Evolutionary conservation across 2,113 vertebrate species (phyloP).

Genomic region (Calyptommatus sinebrachiatus): DNA sequence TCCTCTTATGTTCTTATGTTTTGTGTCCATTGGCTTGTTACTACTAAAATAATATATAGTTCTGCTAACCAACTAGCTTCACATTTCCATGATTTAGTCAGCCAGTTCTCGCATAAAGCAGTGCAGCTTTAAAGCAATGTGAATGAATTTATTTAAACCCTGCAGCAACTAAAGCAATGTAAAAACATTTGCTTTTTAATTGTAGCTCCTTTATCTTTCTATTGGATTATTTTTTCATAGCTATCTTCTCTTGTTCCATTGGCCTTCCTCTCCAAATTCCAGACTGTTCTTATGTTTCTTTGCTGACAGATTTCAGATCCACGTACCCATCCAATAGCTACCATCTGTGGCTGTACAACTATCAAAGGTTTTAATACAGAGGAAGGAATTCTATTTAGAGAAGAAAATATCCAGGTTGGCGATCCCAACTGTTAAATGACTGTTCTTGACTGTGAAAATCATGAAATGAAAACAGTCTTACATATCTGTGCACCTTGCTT

Average conservation of each 20-base stretch:
- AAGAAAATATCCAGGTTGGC: background rate
- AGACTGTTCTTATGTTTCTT: background rate
- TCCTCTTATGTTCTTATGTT: too few species aligned
- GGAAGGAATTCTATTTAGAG: background rate
- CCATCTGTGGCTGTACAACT: background rate
- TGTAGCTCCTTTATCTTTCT: background rate
- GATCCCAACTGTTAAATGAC: background rate
- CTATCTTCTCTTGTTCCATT: background rate
- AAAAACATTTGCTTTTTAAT: background rate
- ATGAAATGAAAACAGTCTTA: background rate
- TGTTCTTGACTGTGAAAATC: background rate
- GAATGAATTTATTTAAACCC: too few species aligned
- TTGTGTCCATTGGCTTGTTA: background rate
- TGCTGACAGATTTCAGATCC: background rate
- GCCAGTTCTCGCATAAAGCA: background rate
- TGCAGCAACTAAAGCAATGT: background rate
- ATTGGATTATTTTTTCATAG: background rate
- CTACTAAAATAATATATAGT: background rate
- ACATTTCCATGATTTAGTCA: background rate
- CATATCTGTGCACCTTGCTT: background rate
- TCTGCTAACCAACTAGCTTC: background rate
- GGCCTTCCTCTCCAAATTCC: background rate
- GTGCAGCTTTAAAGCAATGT: background rate
- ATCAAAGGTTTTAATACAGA: accelerated
- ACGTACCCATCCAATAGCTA: background rate